phyloP scores from a whole-genome alignment of 2,113 vertebrate genomes.

The Casuarius casuarius region DNA sequence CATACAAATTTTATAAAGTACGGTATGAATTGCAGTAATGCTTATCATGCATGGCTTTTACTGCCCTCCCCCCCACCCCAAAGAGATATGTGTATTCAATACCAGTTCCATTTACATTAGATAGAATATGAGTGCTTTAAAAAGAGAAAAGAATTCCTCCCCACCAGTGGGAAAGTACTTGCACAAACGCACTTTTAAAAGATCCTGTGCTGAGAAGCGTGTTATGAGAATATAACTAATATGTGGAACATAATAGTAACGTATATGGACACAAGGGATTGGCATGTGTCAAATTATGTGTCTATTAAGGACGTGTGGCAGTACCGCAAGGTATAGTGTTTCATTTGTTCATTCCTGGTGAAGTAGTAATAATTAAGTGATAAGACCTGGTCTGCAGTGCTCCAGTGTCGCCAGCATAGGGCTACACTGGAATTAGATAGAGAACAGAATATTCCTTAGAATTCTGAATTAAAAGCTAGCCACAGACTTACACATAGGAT shows the following conservation, averaged over 20 bases:
- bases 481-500: not conserved
- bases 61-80: not conserved
- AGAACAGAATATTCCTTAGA: not conserved
- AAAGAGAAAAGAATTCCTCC: not conserved
- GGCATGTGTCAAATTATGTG: not conserved
- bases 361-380: not conserved
- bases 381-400: constrained; percentile 1
- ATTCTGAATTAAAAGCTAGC: not conserved
- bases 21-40: too few species aligned
- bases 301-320: not conserved
- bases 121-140: not conserved
- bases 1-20: not conserved
- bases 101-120: not conserved
- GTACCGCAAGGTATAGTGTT: not conserved
- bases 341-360: not conserved
- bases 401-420: not conserved
- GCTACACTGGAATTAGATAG: not conserved
- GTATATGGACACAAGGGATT: not conserved
- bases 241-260: not conserved
- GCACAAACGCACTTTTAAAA: not conserved
- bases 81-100: not conserved
- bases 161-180: not conserved
- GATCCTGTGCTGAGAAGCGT: not conserved
- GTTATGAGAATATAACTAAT: not conserved
- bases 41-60: not conserved